These are phyloP conservation scores for Hydrolagus affinis DNA, from an alignment of 2,113 vertebrate species.

Conservation along the genomic window DNA sequence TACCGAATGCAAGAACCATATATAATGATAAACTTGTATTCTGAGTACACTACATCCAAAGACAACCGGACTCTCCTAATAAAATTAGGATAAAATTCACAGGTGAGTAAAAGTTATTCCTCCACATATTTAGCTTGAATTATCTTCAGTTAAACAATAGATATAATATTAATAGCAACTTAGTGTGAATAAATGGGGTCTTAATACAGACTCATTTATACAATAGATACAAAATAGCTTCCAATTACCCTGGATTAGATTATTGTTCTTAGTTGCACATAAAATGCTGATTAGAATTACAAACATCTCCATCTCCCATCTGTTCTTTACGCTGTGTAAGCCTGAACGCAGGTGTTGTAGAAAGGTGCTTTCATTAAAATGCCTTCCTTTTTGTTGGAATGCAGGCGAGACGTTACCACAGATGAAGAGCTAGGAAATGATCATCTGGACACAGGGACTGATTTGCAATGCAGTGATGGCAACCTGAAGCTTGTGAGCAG, in stretches of 20 bases:
- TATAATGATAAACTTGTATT: too few relatives aligned
- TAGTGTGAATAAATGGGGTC: too few relatives aligned
- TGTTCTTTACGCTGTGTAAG: not conserved
- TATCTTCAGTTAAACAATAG: too few relatives aligned
- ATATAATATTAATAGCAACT: too few relatives aligned
- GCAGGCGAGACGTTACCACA: conserved; percentile 40
- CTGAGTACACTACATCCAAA: too few relatives aligned
- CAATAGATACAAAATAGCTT: not conserved
- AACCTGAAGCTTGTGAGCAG: conserved; percentile 34
- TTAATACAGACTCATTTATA: too few relatives aligned
- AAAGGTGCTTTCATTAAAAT: not conserved
- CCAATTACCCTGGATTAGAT: not conserved
- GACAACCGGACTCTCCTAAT: too few relatives aligned
- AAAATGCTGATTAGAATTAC: not conserved
- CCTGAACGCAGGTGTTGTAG: not conserved
- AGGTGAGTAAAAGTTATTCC: too few relatives aligned
- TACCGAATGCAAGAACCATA: too few relatives aligned
- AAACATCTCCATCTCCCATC: not conserved
- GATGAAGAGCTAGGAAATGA: conserved; percentile 34
- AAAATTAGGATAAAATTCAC: too few relatives aligned
- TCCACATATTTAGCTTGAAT: too few relatives aligned
- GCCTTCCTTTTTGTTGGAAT: conserved; percentile 34
- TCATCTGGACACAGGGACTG: conserved; percentile 44
- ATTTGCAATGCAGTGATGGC: conserved; percentile 38
- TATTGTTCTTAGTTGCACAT: not conserved